phyloP scores from a whole-genome alignment of 2,113 vertebrate genomes.

The Ifrita kowaldi region DNA sequence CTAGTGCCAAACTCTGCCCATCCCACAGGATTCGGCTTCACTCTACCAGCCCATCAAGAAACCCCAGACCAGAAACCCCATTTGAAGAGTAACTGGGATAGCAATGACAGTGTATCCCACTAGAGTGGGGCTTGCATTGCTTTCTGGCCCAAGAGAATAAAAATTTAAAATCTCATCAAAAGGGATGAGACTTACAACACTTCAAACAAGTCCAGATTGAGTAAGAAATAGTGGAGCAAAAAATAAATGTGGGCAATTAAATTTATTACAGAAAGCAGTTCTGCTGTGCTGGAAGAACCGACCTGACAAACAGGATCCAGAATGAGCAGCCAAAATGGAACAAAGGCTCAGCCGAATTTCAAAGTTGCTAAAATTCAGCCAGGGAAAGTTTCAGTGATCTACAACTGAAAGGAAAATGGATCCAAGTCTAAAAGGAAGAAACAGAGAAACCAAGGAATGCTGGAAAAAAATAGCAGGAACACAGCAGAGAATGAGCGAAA shows the following conservation, averaged over 20 bases:
- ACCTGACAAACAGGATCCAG: background rate
- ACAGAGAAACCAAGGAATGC: background rate
- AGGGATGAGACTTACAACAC: background rate
- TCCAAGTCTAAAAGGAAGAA: background rate
- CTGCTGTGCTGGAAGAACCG: background rate
- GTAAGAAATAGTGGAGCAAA: background rate
- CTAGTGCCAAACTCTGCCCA: background rate
- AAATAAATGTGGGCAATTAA: background rate
- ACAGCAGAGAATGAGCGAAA: background rate
- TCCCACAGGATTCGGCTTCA: background rate
- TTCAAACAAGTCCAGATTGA: background rate
- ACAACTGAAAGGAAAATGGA: background rate
- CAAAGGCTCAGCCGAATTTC: background rate
- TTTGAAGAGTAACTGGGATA: background rate
- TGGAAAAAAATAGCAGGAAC: background rate
- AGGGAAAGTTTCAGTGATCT: background rate
- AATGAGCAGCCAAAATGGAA: background rate
- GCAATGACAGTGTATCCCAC: background rate
- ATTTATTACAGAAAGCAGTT: background rate
- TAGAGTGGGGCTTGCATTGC: background rate
- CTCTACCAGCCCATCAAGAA: background rate
- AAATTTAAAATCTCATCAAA: background rate
- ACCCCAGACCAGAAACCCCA: background rate
- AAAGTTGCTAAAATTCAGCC: background rate
- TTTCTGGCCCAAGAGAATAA: background rate